Conservation (phyloP, 2,797 vertebrate genomes). For the Xenopus petersii region DNA sequence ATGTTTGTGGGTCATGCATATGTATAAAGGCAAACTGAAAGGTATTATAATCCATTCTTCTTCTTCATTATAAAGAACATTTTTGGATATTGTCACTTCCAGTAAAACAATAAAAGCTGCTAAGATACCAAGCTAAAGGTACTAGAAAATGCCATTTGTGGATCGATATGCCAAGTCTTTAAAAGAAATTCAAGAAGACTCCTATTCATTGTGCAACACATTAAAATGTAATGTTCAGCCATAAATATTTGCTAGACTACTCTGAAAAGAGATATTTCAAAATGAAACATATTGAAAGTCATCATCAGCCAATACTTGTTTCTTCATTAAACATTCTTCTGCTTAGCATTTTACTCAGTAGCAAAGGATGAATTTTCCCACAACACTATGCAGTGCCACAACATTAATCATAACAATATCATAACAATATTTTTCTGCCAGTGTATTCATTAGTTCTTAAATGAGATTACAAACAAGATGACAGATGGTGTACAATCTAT, state of each 20-base stretch:
- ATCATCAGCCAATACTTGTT: background rate
- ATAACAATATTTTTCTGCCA: background rate
- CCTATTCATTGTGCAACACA: background rate
- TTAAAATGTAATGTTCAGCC: background rate
- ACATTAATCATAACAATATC: background rate
- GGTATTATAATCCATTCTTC: too few relatives aligned
- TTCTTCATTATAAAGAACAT: background rate
- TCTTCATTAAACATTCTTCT: background rate
- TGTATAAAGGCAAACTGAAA: too few relatives aligned
- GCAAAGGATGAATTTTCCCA: background rate
- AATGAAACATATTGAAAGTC: background rate
- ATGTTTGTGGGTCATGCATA: too few relatives aligned
- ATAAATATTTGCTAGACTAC: background rate
- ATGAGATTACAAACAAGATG: background rate
- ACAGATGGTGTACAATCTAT: slow-evolving; percentile 1
- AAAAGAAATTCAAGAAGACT: background rate
- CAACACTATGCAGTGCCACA: background rate
- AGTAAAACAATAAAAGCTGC: slow-evolving; percentile 1
- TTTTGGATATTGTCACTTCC: background rate
- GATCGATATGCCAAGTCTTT: background rate
- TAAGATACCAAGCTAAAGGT: background rate
- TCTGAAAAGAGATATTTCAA: background rate
- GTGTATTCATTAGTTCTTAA: background rate
- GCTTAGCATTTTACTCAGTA: background rate
- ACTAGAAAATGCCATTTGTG: background rate